Evolutionary conservation across 2,888 invertebrate species (phyloP).

Genomic region (Euplagia quadripunctaria): DNA sequence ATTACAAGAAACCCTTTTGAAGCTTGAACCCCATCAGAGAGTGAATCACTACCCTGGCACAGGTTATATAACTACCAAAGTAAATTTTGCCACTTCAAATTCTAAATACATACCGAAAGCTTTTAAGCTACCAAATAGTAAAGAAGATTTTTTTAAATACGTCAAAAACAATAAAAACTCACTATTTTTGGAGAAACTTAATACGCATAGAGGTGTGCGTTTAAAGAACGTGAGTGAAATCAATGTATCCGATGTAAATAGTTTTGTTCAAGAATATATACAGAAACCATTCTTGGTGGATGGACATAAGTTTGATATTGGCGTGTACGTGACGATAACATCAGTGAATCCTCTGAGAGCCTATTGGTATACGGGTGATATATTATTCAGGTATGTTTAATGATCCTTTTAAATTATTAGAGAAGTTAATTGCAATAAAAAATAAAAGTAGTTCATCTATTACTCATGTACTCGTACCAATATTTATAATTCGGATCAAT

Average conservation of each 20-base stretch:
- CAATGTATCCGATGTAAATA: constrained; percentile 90
- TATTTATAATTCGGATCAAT: background rate
- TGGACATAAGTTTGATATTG: constrained; percentile 98
- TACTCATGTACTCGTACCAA: background rate
- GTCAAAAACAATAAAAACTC: constrained; percentile 89
- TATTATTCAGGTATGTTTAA: constrained; percentile 91
- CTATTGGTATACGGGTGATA: constrained; percentile 96
- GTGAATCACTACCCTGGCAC: constrained; percentile 98
- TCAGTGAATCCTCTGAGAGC: constrained; percentile 96
- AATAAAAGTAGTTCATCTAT: background rate
- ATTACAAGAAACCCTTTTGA: constrained; percentile 83
- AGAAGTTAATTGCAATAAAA: background rate
- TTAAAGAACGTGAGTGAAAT: constrained; percentile 91
- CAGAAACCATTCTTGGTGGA: constrained; percentile 96
- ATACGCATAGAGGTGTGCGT: constrained; percentile 95
- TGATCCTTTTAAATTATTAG: background rate
- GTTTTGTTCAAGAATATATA: constrained; percentile 97
- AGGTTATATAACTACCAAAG: constrained; percentile 97
- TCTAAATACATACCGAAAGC: constrained; percentile 94
- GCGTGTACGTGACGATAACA: constrained; percentile 96
- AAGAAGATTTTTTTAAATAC: constrained; percentile 90
- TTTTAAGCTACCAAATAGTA: constrained; percentile 94
- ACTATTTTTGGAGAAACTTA: constrained; percentile 96
- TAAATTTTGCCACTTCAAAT: constrained; percentile 93
- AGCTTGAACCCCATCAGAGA: constrained; percentile 91